These are phyloP conservation scores for Rafetus swinhoei DNA, from an alignment of 2,113 vertebrate species.

Conservation along the genomic window DNA sequence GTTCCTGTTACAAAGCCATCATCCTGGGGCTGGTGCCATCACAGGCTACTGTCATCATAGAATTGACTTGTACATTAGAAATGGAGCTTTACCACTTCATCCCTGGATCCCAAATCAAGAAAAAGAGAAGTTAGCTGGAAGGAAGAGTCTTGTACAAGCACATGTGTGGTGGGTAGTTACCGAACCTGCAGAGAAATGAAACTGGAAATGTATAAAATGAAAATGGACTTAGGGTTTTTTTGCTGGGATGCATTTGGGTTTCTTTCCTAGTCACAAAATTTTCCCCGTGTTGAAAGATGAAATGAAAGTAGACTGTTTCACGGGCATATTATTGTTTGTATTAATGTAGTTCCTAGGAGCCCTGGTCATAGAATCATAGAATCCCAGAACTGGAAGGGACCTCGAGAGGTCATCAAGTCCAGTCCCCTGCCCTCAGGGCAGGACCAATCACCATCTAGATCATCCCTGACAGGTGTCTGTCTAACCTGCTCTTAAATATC, in stretches of 20 bases:
- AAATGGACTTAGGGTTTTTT: not conserved
- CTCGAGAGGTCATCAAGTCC: too few relatives aligned
- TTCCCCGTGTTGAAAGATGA: not conserved
- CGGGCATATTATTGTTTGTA: too few relatives aligned
- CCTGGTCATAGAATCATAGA: too few relatives aligned
- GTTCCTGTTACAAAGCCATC: not conserved
- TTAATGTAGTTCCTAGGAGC: too few relatives aligned
- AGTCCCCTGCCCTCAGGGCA: too few relatives aligned
- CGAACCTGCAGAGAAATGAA: not conserved
- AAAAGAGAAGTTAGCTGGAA: rapidly evolving
- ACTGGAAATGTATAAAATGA: not conserved
- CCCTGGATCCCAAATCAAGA: too few relatives aligned
- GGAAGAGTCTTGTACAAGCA: not conserved
- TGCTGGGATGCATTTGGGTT: not conserved
- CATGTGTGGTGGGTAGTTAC: not conserved
- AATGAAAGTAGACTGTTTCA: too few relatives aligned
- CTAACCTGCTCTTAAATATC: too few relatives aligned
- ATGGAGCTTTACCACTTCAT: too few relatives aligned
- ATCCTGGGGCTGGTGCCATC: not conserved
- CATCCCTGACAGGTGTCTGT: too few relatives aligned
- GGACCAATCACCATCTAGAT: too few relatives aligned
- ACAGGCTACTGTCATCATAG: not conserved
- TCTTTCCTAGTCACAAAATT: not conserved
- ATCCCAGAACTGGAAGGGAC: too few relatives aligned
- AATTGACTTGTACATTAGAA: not conserved